Percentiles rank a stretch among this genome's conserved stretches.
phyloP scores from a whole-genome alignment of 2,888 invertebrate species.

The Platerodrilus igneus region DNA sequence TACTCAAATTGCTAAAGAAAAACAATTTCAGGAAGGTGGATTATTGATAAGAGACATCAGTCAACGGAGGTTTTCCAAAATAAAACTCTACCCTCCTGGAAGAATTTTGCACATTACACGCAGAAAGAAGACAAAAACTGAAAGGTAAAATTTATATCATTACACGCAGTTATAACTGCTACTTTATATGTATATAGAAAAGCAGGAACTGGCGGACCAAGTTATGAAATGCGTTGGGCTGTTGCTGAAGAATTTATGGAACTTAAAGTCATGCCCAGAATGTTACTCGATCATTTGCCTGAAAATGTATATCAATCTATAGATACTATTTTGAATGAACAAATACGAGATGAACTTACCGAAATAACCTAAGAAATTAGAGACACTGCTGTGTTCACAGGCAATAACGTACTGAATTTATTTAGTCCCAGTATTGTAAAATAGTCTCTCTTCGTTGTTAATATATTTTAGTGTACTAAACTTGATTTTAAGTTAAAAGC shows the following conservation, averaged over 20 bases:
- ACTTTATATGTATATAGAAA: no score
- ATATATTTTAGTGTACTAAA: no score
- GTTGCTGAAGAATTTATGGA: conserved; percentile 75
- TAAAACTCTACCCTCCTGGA: conserved; percentile 72
- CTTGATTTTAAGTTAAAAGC: no score
- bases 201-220: conserved; percentile 59
- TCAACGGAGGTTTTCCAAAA: conserved; percentile 63
- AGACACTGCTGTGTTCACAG: no score
- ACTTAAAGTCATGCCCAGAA: conserved; percentile 77
- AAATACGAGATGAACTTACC: conserved; percentile 41
- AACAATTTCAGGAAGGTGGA: conserved; percentile 58
- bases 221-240: conserved; percentile 76
- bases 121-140: conserved; percentile 64
- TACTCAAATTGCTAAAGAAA: no score
- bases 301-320: conserved; percentile 71
- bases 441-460: no score
- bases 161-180: background rate
- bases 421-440: no score
- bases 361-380: conserved; percentile 34
- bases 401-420: no score
- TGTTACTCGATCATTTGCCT: conserved; percentile 82
- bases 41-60: conserved; percentile 63
- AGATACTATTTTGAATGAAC: conserved; percentile 57
- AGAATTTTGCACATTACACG: conserved; percentile 73
- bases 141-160: conserved; percentile 52